phyloP scores from a whole-genome alignment of 2,888 invertebrate species.

The Caenorhabditis plicata region DNA sequence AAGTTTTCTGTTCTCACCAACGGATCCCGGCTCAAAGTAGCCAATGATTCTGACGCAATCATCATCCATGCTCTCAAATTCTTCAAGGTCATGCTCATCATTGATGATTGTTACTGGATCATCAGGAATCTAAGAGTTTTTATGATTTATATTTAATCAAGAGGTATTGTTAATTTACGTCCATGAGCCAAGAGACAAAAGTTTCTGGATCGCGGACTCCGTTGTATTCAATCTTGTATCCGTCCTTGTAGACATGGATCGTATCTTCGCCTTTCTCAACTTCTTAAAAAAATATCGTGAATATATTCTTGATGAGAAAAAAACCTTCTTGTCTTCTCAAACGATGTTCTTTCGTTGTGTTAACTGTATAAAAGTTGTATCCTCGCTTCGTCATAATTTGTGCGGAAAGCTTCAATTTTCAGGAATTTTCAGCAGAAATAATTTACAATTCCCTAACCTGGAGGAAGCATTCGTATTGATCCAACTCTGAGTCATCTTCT shows the following conservation, averaged over 20 bases:
- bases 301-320: neutral
- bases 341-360: slow-evolving; percentile 63
- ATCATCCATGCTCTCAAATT: slow-evolving; percentile 65
- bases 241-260: slow-evolving; percentile 65
- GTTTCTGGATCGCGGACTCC: slow-evolving; percentile 66
- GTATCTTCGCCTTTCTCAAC: slow-evolving; percentile 64
- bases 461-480: slow-evolving; percentile 66
- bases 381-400: slow-evolving; percentile 66
- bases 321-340: slow-evolving; percentile 64
- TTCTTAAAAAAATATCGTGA: slow-evolving; percentile 41
- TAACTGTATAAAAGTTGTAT: slow-evolving; percentile 66
- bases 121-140: slow-evolving; percentile 61
- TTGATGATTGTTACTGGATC: slow-evolving; percentile 66
- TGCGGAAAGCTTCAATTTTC: slow-evolving; percentile 60
- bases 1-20: slow-evolving; percentile 33
- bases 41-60: slow-evolving; percentile 63
- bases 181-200: slow-evolving; percentile 66
- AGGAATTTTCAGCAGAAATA: neutral
- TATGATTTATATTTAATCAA: neutral
- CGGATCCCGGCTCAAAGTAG: slow-evolving; percentile 65
- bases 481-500: slow-evolving; percentile 63
- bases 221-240: slow-evolving; percentile 65
- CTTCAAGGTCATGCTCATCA: slow-evolving; percentile 64
- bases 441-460: slow-evolving; percentile 44
- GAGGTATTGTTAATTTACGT: slow-evolving; percentile 39